Evolutionary conservation across 2,113 vertebrate species (phyloP).

Genomic region (Phainopepla nitens): DNA sequence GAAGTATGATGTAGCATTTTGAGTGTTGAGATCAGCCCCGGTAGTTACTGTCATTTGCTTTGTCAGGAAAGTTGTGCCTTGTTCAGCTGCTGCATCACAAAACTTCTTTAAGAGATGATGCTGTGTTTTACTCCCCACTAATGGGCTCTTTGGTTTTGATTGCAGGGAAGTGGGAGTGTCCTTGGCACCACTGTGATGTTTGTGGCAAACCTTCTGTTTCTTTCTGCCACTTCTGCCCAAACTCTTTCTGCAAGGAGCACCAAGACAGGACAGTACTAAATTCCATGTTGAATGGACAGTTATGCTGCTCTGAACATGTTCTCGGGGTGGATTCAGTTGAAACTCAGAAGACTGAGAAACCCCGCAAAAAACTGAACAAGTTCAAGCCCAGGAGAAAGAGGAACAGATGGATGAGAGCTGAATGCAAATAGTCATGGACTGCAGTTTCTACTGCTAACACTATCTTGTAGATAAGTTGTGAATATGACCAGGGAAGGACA

Average conservation of each 20-base stretch:
- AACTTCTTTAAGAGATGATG: not conserved
- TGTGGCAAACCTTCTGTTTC: conserved; percentile 90
- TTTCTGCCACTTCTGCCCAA: conserved; percentile 95
- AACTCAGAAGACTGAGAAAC: conserved; percentile 47
- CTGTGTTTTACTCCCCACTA: not conserved
- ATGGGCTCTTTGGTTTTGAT: not conserved
- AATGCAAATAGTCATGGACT: conserved; percentile 69
- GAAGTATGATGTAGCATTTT: not conserved
- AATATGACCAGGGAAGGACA: conserved; percentile 68
- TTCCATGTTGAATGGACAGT: conserved; percentile 72
- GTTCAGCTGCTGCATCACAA: not conserved
- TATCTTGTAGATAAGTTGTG: conserved; percentile 74
- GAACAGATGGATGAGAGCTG: conserved; percentile 71
- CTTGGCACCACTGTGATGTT: conserved; percentile 98
- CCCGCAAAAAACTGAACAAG: conserved; percentile 47
- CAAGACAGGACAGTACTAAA: conserved; percentile 81
- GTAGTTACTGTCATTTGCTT: not conserved
- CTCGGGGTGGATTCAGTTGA: conserved; percentile 68
- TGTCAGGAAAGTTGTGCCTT: not conserved
- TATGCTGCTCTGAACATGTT: conserved; percentile 90
- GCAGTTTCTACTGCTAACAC: conserved; percentile 62
- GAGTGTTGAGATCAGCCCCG: not conserved
- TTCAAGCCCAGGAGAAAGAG: conserved; percentile 67
- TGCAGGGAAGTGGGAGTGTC: conserved; percentile 96
- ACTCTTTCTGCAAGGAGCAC: conserved; percentile 95